Evolutionary conservation across 2,888 invertebrate species (phyloP), one percentile per base, ranked within the genome.

Genomic region (Norana najaformis): DNA sequence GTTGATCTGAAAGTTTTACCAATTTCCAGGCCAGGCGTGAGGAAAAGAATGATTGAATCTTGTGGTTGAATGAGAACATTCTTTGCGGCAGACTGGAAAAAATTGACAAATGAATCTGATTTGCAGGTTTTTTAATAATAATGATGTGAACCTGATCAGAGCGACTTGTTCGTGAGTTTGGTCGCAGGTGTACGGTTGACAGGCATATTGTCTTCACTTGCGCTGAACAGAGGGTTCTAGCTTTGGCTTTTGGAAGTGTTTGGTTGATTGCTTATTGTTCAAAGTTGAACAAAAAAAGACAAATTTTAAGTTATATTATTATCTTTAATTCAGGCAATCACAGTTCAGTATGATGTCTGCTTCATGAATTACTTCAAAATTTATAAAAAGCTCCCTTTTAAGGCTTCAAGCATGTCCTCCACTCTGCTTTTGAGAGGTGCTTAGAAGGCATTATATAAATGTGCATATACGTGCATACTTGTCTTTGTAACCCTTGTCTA

Each of bases 61-160:
- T 69, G 69, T n/a, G 69, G n/a, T n/a, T 8, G n/a, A 69, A n/a
- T n/a, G 69, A 30, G 1, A n/a, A 69, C 30, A n/a, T 69, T 69
- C 69, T 69, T 30, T 69, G 69, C 69, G n/a, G 8, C n/a, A n/a
- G n/a, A 69, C 69, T 69, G n/a, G 69, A n/a, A 69, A 69, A n/a
- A n/a, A 69, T 69, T 30, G 13, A 69, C n/a, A n/a, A 23, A 18
- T 13, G n/a, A 69, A 11, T 30, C n/a, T 69, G 69, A n/a, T 69
- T 69, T 69, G n/a, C 69, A 69, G 69, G n/a, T n/a, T n/a, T n/a
- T n/a, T n/a, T 69, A 69, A n/a, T 30, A 69, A 69, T n/a, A 69
- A 69, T 69, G n/a, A 69, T 11, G 11, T 8, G 69, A 69, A 1
- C 30, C 11, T 69, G 69, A 69, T 6, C 30, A 69, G n/a, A 69